A percentile compares a stretch with the other conserved stretches of the same genome.
phyloP scores from a whole-genome alignment of 2,797 vertebrate species.

The Pipistrellus kuhlii region DNA sequence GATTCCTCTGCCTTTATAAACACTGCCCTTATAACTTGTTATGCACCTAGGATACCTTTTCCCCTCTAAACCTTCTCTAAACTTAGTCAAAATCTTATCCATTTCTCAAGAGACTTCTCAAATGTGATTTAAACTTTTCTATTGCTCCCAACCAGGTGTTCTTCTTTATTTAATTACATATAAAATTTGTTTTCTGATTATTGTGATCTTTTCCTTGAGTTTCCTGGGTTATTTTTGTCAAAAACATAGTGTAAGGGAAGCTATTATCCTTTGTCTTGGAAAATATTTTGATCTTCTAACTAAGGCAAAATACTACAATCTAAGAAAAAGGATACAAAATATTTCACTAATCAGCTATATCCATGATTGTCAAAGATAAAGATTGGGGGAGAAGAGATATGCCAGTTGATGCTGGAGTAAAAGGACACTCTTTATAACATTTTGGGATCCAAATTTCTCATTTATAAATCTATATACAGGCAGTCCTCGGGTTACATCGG shows the following conservation, averaged over 20 bases:
- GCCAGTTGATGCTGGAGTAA: not conserved
- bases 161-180: not conserved
- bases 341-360: not conserved
- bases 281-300: not conserved
- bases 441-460: not conserved
- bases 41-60: not conserved
- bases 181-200: not conserved
- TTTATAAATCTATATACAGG: not conserved
- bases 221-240: not conserved
- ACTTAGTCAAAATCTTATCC: not conserved
- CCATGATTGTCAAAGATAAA: slow-evolving; percentile 7
- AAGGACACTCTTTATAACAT: not conserved
- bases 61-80: not conserved
- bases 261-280: not conserved
- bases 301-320: not conserved
- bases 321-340: not conserved
- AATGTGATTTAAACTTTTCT: not conserved
- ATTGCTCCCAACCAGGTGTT: not conserved
- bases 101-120: not conserved
- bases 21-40: not conserved
- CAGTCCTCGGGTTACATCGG: no score
- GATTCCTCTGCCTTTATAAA: not conserved
- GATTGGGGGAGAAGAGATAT: not conserved
- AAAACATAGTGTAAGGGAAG: not conserved
- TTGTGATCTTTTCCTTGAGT: not conserved